phyloP scores from a whole-genome alignment of 2,888 invertebrate genomes.

The Julus scandinavius region DNA sequence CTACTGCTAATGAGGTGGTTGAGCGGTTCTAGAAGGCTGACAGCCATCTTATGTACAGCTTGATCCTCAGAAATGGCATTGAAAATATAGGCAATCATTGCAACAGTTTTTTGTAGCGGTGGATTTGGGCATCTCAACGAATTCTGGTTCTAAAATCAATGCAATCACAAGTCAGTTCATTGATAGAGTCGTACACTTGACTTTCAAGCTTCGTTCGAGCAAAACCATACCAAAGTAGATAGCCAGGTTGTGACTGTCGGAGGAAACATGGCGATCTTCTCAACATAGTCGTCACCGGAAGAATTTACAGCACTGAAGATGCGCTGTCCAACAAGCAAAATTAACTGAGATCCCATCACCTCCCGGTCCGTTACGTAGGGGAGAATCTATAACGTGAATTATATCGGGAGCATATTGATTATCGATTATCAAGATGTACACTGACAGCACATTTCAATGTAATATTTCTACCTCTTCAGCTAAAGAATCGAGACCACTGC shows the following conservation, averaged over 20 bases:
- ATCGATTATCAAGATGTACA: too few relatives aligned
- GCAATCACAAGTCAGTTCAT: not conserved
- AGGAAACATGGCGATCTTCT: slow-evolving; percentile 79
- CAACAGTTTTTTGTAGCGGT: slow-evolving; percentile 64
- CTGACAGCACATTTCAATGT: too few relatives aligned
- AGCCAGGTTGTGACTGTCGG: slow-evolving; percentile 82
- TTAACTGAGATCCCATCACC: slow-evolving; percentile 76
- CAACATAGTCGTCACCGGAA: slow-evolving; percentile 58
- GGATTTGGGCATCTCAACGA: slow-evolving; percentile 63
- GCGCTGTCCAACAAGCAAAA: slow-evolving; percentile 84
- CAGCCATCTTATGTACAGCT: slow-evolving; percentile 66
- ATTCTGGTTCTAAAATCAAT: slow-evolving; percentile 63
- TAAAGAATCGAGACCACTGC: slow-evolving; percentile 71
- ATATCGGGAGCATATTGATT: too few relatives aligned
- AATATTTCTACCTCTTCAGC: slow-evolving; percentile 77
- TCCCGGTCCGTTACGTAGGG: slow-evolving; percentile 76
- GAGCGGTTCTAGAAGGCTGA: slow-evolving; percentile 57
- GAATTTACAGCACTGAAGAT: slow-evolving; percentile 72
- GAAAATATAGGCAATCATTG: slow-evolving; percentile 66
- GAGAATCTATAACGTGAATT: slow-evolving; percentile 71
- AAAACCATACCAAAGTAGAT: slow-evolving; percentile 70
- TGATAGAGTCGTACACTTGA: not conserved
- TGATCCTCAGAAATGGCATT: slow-evolving; percentile 66
- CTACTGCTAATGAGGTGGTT: slow-evolving; percentile 41
- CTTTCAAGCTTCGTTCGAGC: too few relatives aligned